Conservation (phyloP, 2,797 vertebrate species). For the Psittacula echo region DNA sequence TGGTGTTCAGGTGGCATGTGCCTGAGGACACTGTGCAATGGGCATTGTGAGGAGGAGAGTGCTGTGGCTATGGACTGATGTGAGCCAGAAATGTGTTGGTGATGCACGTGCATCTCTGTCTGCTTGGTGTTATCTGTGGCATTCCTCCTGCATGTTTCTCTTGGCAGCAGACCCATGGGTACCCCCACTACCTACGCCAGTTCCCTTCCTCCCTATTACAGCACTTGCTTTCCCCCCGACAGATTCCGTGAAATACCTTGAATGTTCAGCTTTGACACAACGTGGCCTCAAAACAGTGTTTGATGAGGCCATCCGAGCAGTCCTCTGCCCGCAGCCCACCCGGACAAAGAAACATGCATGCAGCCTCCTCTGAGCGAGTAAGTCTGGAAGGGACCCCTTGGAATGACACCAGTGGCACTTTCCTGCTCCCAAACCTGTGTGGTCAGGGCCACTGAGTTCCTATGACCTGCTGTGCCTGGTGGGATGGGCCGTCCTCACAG, state of each 20-base stretch:
- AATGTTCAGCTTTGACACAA: constrained; percentile 92
- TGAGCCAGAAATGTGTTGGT: background rate
- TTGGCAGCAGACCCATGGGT: background rate
- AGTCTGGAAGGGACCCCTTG: background rate
- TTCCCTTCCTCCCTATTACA: background rate
- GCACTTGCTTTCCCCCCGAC: background rate
- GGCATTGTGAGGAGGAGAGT: background rate
- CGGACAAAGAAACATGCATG: constrained; percentile 85
- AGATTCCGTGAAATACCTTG: constrained; percentile 92
- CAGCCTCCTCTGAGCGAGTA: constrained; percentile 82
- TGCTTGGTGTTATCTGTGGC: background rate
- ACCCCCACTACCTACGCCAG: background rate
- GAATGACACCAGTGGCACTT: background rate
- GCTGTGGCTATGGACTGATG: background rate
- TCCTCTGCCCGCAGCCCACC: constrained; percentile 89
- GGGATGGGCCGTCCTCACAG: background rate
- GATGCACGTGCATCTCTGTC: background rate
- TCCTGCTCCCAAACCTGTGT: background rate
- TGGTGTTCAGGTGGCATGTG: background rate
- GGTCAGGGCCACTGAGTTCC: background rate
- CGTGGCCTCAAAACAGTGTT: constrained; percentile 93
- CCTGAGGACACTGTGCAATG: background rate
- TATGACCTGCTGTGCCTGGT: background rate
- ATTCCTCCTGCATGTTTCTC: background rate
- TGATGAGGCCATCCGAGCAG: constrained; percentile 91